phyloP scores from a whole-genome alignment of 64 coral and sea anemone species.

The Montipora cactus region DNA sequence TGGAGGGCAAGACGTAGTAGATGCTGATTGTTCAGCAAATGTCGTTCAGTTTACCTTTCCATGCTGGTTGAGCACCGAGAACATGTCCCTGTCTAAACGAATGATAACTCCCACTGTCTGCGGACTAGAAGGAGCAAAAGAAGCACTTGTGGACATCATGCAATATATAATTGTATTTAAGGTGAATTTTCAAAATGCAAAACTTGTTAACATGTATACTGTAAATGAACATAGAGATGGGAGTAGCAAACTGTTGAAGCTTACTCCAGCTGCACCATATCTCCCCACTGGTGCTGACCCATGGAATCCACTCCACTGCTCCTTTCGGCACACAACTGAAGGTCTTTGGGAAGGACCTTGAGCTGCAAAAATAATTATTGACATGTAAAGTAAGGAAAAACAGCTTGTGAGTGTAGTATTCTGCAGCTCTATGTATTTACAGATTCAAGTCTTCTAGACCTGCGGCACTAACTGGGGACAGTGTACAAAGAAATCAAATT shows the following conservation, averaged over 20 bases:
- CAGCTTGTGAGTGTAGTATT: no score
- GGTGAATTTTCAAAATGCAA: not conserved
- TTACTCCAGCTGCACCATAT: conserved; percentile 98
- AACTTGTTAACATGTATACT: not conserved
- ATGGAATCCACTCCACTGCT: conserved; percentile 99
- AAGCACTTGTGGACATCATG: not conserved
- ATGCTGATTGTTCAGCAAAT: no score
- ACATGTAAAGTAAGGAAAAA: no score
- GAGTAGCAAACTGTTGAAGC: not conserved
- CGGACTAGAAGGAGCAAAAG: conserved; percentile 53
- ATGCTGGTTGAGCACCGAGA: conserved; percentile 95
- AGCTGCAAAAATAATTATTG: conserved; percentile 47
- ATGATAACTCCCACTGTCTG: conserved; percentile 99
- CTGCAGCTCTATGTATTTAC: no score
- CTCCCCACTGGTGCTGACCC: conserved; percentile 99
- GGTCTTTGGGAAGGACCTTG: conserved; percentile 94
- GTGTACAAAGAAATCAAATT: no score
- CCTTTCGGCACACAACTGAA: conserved; percentile 94
- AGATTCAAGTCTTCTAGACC: no score
- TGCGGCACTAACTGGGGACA: no score
- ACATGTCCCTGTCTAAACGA: conserved; percentile 96
- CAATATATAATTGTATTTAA: no score
- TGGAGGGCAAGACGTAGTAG: no score
- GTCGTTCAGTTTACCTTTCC: conserved; percentile 60
- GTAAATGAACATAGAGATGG: no score